phyloP scores from a whole-genome alignment of 2,113 vertebrate genomes.

The Ariopsis seemanni region DNA sequence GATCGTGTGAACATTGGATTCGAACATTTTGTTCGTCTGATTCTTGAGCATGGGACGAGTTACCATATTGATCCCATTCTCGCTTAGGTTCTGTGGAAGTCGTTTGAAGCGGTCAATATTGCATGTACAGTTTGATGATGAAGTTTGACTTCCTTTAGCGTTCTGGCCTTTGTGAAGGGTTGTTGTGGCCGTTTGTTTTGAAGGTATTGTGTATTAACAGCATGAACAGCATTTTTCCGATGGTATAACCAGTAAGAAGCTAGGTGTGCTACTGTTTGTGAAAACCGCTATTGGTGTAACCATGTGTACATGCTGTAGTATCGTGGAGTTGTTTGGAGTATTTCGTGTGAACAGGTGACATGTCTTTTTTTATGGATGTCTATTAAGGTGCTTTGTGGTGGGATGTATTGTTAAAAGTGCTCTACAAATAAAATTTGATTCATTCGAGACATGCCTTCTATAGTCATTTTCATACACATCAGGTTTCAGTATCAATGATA shows the following conservation, averaged over 20 bases:
- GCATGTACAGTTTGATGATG: too few relatives aligned
- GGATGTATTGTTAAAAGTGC: background rate
- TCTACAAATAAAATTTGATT: background rate
- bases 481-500: background rate
- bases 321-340: background rate
- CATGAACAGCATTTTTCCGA: background rate
- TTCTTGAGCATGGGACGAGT: background rate
- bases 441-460: background rate
- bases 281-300: background rate
- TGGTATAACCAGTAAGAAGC: background rate
- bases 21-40: background rate
- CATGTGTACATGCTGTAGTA: background rate
- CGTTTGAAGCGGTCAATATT: background rate
- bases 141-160: background rate
- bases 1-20: background rate
- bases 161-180: background rate
- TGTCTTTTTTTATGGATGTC: background rate
- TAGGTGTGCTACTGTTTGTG: too few relatives aligned
- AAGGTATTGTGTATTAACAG: background rate
- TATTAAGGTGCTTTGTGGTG: background rate
- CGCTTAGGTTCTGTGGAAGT: background rate
- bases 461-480: background rate
- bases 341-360: background rate
- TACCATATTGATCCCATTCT: background rate
- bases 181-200: background rate